phyloP scores from a whole-genome alignment of 1,140 invertebrate genomes.

The Caenorhabditis brenneri region DNA sequence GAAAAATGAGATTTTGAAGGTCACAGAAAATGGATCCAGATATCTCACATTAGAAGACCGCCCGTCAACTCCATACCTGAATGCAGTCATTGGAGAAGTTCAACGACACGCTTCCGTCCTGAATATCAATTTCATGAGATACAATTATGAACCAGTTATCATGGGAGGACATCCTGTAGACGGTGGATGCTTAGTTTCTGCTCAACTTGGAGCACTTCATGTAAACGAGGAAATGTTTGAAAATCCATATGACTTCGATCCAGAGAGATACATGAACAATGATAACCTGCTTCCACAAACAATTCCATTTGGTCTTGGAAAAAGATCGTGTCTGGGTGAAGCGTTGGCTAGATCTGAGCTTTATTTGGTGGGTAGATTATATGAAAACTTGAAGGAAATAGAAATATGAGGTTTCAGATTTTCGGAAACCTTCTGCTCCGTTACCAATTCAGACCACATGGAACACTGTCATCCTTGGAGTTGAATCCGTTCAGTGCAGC shows the following conservation, averaged over 20 bases:
- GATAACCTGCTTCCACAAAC: slow-evolving; percentile 37
- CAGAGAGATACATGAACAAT: slow-evolving; percentile 39
- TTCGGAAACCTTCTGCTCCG: slow-evolving; percentile 37
- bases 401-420: slow-evolving; percentile 28
- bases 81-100: slow-evolving; percentile 48
- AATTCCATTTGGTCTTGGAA: slow-evolving; percentile 54
- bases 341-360: slow-evolving; percentile 50
- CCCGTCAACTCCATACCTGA: slow-evolving; percentile 42
- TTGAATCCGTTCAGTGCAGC: neutral
- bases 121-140: slow-evolving; percentile 41
- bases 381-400: neutral
- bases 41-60: slow-evolving; percentile 16
- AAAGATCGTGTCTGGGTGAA: slow-evolving; percentile 54
- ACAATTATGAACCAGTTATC: neutral
- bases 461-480: neutral
- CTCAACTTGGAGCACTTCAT: slow-evolving; percentile 39
- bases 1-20: neutral
- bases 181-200: neutral
- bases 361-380: slow-evolving; percentile 35
- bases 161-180: slow-evolving; percentile 31
- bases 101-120: slow-evolving; percentile 24
- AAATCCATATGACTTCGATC: slow-evolving; percentile 43
- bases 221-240: slow-evolving; percentile 8
- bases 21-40: neutral
- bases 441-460: neutral